Percentiles rank a stretch among this genome's conserved stretches.
These are phyloP conservation scores for Oostethus manadensis DNA, from an alignment of 2,113 vertebrate species.

Conservation along the genomic window DNA sequence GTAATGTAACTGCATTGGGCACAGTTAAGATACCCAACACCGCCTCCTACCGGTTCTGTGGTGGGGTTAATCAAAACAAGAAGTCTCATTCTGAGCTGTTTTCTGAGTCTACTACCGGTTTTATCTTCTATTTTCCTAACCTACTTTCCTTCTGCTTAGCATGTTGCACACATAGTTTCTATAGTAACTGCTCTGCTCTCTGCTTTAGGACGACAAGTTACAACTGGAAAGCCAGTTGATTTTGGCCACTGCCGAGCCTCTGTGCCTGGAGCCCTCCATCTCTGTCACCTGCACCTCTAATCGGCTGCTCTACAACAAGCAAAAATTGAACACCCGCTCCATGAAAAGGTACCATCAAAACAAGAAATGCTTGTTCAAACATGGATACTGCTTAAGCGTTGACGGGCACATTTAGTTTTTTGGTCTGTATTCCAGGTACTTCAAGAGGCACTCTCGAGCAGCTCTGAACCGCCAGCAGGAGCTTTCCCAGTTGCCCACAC, in stretches of 20 bases:
- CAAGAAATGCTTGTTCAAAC: too few relatives aligned
- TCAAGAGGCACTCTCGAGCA: constrained; percentile 89
- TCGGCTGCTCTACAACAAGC: constrained; percentile 92
- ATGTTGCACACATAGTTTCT: constrained; percentile 7
- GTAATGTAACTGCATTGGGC: too few relatives aligned
- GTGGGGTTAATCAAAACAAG: too few relatives aligned
- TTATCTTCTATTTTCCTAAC: not conserved
- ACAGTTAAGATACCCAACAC: too few relatives aligned
- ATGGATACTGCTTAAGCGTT: not conserved
- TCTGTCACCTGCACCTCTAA: constrained; percentile 93
- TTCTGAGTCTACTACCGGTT: not conserved
- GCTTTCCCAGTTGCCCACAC: constrained; percentile 80
- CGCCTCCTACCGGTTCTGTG: too few relatives aligned
- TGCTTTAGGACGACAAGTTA: constrained; percentile 89
- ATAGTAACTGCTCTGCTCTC: constrained; percentile 4
- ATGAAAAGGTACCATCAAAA: constrained; percentile 82
- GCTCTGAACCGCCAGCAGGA: constrained; percentile 93
- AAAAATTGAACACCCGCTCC: constrained; percentile 95
- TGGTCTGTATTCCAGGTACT: constrained; percentile 74
- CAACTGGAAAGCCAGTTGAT: constrained; percentile 95
- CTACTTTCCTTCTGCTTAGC: not conserved
- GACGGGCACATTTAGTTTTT: not conserved
- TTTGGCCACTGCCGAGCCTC: constrained; percentile 91
- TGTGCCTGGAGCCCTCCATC: constrained; percentile 97
- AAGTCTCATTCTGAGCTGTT: too few relatives aligned